These are phyloP conservation scores for Holcopasites calliopsidis DNA, from an alignment of 1,140 invertebrate genomes.

Conservation along the genomic window DNA sequence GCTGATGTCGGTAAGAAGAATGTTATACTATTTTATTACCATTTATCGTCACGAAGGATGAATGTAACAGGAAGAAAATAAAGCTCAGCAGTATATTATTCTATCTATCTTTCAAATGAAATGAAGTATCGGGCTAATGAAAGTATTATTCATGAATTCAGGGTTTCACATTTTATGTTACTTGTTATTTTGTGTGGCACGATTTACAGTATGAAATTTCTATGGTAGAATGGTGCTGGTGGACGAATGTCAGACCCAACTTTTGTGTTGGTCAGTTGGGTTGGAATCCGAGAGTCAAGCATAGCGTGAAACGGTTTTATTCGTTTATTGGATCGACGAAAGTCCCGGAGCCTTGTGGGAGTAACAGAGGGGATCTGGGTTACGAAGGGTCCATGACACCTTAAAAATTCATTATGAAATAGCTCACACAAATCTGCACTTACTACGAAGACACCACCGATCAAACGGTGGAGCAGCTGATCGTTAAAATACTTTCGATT, in stretches of 20 bases:
- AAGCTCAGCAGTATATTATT: too few relatives aligned
- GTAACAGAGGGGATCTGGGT: constrained; percentile 58
- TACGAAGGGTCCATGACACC: constrained; percentile 58
- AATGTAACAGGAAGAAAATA: too few relatives aligned
- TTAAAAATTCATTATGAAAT: constrained; percentile 66
- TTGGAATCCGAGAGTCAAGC: constrained; percentile 47
- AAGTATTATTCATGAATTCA: too few relatives aligned
- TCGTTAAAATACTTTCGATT: constrained; percentile 20
- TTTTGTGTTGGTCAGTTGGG: constrained; percentile 51
- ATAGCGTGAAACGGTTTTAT: constrained; percentile 55
- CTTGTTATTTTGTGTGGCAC: neutral
- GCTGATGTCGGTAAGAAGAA: too few relatives aligned
- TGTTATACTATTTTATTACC: too few relatives aligned
- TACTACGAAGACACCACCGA: constrained; percentile 48
- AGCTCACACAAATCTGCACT: constrained; percentile 66
- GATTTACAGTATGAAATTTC: neutral
- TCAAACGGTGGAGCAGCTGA: constrained; percentile 34
- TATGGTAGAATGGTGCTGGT: too few relatives aligned
- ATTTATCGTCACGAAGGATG: too few relatives aligned
- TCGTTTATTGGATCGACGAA: constrained; percentile 66
- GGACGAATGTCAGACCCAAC: constrained; percentile 25
- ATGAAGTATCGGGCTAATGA: too few relatives aligned
- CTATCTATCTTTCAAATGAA: too few relatives aligned
- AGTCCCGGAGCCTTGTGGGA: constrained; percentile 59
- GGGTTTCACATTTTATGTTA: neutral